A percentile compares a stretch with the other conserved stretches of the same genome.
Evolutionary conservation across 2,888 invertebrate species (phyloP).

Genomic region (Cataglyphis albicans): DNA sequence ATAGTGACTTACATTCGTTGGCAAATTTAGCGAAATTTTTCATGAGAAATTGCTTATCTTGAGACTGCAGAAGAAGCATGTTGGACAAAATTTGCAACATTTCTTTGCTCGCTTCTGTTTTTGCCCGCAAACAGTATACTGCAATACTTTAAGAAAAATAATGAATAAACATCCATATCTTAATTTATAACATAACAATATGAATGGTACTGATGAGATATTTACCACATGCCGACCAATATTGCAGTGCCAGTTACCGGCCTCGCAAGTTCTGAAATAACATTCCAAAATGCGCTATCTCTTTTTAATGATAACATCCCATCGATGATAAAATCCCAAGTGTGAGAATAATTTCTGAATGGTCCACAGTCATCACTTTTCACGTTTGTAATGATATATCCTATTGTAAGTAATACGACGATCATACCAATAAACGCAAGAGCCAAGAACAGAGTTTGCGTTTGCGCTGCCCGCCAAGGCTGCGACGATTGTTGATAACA

Average conservation of each 20-base stretch:
- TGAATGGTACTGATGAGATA: constrained; percentile 20
- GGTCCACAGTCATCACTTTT: constrained; percentile 89
- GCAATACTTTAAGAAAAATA: constrained; percentile 86
- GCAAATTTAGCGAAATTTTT: constrained; percentile 88
- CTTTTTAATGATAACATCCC: constrained; percentile 87
- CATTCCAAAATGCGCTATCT: constrained; percentile 85
- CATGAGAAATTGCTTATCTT: constrained; percentile 91
- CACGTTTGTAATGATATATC: constrained; percentile 90
- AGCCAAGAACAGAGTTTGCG: constrained; percentile 91
- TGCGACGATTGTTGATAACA: constrained; percentile 90
- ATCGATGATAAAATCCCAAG: constrained; percentile 88
- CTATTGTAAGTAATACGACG: constrained; percentile 88
- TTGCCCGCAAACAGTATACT: constrained; percentile 89
- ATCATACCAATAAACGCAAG: constrained; percentile 90
- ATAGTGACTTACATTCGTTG: constrained; percentile 87
- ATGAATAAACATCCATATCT: constrained; percentile 32
- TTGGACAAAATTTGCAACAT: constrained; percentile 89
- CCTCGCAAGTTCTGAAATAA: constrained; percentile 87
- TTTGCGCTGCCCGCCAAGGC: constrained; percentile 91
- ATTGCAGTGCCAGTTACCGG: constrained; percentile 89
- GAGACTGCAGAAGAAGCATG: constrained; percentile 89
- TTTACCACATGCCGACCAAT: constrained; percentile 88
- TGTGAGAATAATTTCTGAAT: constrained; percentile 87
- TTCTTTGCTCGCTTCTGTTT: constrained; percentile 88
- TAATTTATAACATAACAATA: not conserved